phyloP scores from a whole-genome alignment of 2,113 vertebrate genomes.

The Heterocephalus glaber region DNA sequence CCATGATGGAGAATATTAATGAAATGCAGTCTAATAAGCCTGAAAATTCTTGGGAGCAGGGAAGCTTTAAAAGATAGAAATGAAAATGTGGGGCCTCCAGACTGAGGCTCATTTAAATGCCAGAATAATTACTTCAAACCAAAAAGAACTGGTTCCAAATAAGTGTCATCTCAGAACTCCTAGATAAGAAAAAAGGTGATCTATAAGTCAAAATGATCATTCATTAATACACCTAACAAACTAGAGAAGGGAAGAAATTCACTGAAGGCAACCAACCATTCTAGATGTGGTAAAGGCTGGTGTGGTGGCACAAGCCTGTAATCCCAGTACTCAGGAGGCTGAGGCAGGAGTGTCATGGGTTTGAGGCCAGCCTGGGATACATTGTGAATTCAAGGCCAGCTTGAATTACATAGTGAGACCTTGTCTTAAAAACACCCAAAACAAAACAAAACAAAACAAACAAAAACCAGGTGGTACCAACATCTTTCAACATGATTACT shows the following conservation, averaged over 20 bases:
- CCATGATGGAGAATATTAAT: slow-evolving; percentile 44
- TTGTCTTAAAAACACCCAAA: neutral
- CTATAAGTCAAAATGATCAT: neutral
- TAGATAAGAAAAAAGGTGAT: neutral
- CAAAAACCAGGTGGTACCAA: neutral
- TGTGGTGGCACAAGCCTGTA: neutral
- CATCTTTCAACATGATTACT: neutral
- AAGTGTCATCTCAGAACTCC: neutral
- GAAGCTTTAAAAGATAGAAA: slow-evolving; percentile 55
- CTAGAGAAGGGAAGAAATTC: neutral
- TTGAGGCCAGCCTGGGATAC: neutral
- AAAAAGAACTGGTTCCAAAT: neutral
- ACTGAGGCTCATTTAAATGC: slow-evolving; percentile 39
- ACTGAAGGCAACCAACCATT: slow-evolving; percentile 12
- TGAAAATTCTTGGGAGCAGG: slow-evolving; percentile 13
- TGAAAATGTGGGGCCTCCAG: slow-evolving; percentile 38
- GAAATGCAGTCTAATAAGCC: neutral
- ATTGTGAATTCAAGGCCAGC: neutral
- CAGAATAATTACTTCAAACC: slow-evolving; percentile 37
- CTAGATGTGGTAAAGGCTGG: neutral
- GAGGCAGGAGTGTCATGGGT: neutral
- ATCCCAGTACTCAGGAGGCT: neutral
- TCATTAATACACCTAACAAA: neutral
- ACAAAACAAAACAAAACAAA: neutral
- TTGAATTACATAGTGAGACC: neutral